Percentiles rank a stretch among this genome's conserved stretches.
Conservation (phyloP, 2,888 invertebrate species). For the Thera britannica region DNA sequence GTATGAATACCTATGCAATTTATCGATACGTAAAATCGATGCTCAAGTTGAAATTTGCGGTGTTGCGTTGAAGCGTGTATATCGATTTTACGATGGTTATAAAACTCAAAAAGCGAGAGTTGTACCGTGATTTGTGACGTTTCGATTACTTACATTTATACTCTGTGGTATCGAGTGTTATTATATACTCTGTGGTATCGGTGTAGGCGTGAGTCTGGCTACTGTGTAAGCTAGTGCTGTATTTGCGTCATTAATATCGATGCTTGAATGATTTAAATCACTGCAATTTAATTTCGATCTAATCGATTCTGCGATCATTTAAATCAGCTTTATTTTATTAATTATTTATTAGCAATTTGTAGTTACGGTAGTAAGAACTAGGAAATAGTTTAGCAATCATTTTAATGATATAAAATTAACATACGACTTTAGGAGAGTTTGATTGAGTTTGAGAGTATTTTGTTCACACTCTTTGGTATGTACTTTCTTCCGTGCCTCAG, state of each 20-base stretch:
- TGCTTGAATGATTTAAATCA: constrained; percentile 26
- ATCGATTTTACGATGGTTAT: constrained; percentile 63
- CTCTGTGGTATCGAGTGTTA: constrained; percentile 35
- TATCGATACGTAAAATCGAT: constrained; percentile 36
- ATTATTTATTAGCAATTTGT: background rate
- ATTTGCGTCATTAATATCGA: constrained; percentile 32
- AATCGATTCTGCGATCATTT: constrained; percentile 16
- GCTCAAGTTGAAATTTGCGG: constrained; percentile 41
- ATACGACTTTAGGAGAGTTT: no score
- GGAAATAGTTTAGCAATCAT: no score
- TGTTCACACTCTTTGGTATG: no score
- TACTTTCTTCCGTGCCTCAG: no score
- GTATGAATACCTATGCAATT: constrained; percentile 9
- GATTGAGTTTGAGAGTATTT: no score
- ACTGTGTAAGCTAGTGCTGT: constrained; percentile 51
- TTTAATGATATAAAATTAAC: no score
- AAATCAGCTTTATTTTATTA: constrained; percentile 4
- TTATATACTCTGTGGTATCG: constrained; percentile 37
- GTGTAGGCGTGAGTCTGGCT: constrained; percentile 68
- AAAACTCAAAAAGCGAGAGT: constrained; percentile 68
- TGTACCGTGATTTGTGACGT: constrained; percentile 73
- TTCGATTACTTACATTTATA: constrained; percentile 40
- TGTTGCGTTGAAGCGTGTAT: constrained; percentile 44
- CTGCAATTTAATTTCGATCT: constrained; percentile 11
- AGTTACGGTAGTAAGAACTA: background rate